Base-by-base conservation (phyloP, 2,797 vertebrate species). In the Betta splendens region DNA sequence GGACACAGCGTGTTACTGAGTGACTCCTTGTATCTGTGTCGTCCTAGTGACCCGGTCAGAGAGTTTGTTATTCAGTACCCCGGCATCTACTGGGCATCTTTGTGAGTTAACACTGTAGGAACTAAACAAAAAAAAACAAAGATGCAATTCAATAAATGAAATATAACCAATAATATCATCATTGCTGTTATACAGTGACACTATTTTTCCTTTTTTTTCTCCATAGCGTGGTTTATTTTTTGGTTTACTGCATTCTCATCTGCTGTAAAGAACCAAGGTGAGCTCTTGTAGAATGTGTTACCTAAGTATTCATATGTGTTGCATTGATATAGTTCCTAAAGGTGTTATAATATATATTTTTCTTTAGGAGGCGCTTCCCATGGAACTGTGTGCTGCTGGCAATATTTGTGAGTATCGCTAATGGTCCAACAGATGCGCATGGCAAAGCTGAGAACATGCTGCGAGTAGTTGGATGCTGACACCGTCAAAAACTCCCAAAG, bases 231-330 rank as follows among this genome's bases (percentile, higher is more conserved):
- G 91, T 98, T 53, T 98, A 96, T 87, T 70, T 98, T 38, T 63
- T 89, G 39, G 94, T 94, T 45, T 96, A 96, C 85, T 77, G 96
- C 76, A 86, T 92, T 64, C 90, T 98, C 54, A 77, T 80, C 59
- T 98, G 96, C 89, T 97, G 94, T 81, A 91, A 96, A 84, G 94
- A 91, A 31, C 92, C 93, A n/a, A 92, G 96, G 96, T 98, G 84
- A 95, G 92, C 74, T 32, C 4, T 8, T 32, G 3, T 28, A 22
- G 40, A 9, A 1, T 36, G 9, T 32, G 13, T 15, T 29, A 15
- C 22, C 48, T n/a, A 22, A 47, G 28, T 57, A 16, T 61, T 52
- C 7, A 49, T 50, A 31, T 61, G 2, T 1, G n/a, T 39, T 45
- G 2, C 21, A 4, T 57, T 17, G 56, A 20, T 44, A 3, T 18